Percentiles rank a stretch among this genome's conserved stretches.
Conservation (phyloP, 2,797 vertebrate species). For the Orientallactaga sibirica region DNA sequence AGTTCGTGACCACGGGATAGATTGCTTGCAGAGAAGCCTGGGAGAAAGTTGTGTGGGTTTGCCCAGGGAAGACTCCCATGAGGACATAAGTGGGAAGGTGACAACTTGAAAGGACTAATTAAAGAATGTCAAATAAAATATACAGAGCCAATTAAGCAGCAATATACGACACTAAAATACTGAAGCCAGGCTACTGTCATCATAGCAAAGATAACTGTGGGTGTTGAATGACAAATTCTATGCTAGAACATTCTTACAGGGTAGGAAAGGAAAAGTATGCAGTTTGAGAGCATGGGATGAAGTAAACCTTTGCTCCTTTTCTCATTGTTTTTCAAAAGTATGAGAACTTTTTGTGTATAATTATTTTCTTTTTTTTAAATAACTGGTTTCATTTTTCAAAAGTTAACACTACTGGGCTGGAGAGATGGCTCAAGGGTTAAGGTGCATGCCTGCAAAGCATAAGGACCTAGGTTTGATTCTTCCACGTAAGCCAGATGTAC, state of each 20-base stretch:
- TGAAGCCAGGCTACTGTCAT: no score
- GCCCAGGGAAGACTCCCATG: background rate
- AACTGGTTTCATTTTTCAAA: background rate
- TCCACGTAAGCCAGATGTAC: no score
- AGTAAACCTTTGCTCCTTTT: no score
- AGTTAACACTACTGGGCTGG: no score
- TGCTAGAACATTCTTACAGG: fast-evolving
- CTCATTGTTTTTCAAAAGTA: no score
- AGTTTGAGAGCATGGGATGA: no score
- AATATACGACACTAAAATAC: fast-evolving
- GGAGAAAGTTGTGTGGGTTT: background rate
- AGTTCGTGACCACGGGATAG: fast-evolving
- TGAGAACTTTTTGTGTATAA: background rate
- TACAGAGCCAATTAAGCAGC: no score
- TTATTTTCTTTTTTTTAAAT: background rate
- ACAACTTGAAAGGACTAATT: background rate
- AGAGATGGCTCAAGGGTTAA: background rate
- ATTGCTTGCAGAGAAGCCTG: no score
- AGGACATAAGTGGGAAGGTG: fast-evolving
- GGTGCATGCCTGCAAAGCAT: no score
- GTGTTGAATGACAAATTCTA: fast-evolving
- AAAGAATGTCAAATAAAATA: background rate
- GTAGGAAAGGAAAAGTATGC: background rate
- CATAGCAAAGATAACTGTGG: no score
- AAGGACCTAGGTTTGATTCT: no score